Evolutionary conservation across 2,113 vertebrate genomes (phyloP).

Genomic region (Melanostigma gelatinosum): DNA sequence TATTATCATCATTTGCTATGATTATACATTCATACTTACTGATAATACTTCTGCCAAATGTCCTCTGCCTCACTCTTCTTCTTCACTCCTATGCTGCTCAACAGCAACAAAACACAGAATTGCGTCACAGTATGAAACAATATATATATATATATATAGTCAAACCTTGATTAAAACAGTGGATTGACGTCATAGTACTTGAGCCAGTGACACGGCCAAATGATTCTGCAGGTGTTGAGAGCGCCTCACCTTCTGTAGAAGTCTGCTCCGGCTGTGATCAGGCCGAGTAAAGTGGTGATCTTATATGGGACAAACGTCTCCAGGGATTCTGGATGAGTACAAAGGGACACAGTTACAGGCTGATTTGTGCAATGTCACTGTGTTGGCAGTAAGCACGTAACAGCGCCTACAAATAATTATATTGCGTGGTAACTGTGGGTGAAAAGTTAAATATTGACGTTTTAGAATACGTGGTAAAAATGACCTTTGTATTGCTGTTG

Average conservation of each 20-base stretch:
- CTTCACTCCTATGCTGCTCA: slow-evolving; percentile 75
- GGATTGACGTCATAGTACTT: background rate
- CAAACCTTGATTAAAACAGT: background rate
- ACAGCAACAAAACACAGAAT: slow-evolving; percentile 4
- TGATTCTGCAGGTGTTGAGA: background rate
- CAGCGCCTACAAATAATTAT: background rate
- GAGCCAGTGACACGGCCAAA: background rate
- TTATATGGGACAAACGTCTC: slow-evolving; percentile 69
- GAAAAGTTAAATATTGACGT: background rate
- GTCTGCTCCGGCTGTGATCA: slow-evolving; percentile 68
- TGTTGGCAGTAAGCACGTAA: slow-evolving; percentile 48
- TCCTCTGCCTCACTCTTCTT: slow-evolving; percentile 75
- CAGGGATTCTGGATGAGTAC: slow-evolving; percentile 66
- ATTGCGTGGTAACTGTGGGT: background rate
- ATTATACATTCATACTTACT: slow-evolving; percentile 64
- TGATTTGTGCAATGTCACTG: slow-evolving; percentile 8
- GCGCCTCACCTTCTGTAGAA: slow-evolving; percentile 73
- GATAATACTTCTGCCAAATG: slow-evolving; percentile 73
- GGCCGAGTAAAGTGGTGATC: slow-evolving; percentile 72
- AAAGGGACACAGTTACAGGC: slow-evolving; percentile 26
- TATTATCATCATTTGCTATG: background rate
- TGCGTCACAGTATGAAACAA: background rate
- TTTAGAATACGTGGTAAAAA: background rate
- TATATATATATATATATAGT: background rate
- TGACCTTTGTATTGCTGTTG: fast-evolving